Evolutionary conservation across 2,888 invertebrate genomes (phyloP), one percentile per base, ranked within the genome.

Genomic region (Steromphala cineraria): DNA sequence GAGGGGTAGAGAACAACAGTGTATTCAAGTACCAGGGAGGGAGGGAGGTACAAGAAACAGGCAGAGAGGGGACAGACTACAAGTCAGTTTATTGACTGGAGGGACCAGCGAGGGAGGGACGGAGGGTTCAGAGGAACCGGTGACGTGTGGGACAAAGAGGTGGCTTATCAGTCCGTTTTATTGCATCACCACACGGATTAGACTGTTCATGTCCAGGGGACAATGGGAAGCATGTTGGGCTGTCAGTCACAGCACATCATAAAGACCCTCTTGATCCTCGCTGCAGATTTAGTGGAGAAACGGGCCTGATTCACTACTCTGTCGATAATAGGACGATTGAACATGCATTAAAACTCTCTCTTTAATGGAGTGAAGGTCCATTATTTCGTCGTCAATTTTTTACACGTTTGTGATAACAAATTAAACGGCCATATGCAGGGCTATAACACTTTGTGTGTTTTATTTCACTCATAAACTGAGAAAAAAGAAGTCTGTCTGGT

Each of bases 151-250:
- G 71, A 71, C 71, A 71, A 71, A 36, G 40, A 71, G 36, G 36
- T 19, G 36, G 28, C 28, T 40, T 36, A 71, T 71, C 71, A n/a
- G 71, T 36, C 71, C 71, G 40, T 71, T 71, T 71, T 31, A 71
- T 71, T 71, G 36, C 71, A 71, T 71, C 71, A 71, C 36, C 19
- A 24, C 31, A 19, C 7, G 71, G 71, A 71, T 71, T 71, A 71
- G 36, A 17, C 71, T 36, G 28, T 36, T 71, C 71, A 71, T 36
- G 28, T 36, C 36, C 71, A 71, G 56, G 19, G 24, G 4, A 56
- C 56, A 56, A 56, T 56, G 13, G 56, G 19, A 7, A 56, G 56
- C 71, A 36, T 31, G 71, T 36, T 62, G 28, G 28, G 62, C 24
- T 28, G 62, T 31, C 62, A 28, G 24, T 24, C 62, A 24, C 28